Base-by-base conservation (phyloP, 2,113 vertebrate genomes). In the Kryptolebias marmoratus region DNA sequence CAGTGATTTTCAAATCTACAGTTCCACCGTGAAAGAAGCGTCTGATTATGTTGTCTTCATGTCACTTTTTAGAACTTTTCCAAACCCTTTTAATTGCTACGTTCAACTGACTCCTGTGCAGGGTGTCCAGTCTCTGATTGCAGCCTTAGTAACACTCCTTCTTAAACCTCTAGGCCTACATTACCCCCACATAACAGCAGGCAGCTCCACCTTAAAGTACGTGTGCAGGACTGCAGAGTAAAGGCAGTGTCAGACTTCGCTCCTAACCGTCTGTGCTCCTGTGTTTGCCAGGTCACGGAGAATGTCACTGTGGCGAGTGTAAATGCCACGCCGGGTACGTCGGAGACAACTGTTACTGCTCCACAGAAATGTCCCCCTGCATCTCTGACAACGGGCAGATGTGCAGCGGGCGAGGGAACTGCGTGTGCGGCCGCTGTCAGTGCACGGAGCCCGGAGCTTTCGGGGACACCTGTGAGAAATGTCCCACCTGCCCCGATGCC, bases 291-390 rank as follows among this genome's bases (percentile, higher is more conserved):
- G 98, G 96, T 86, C 97, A 97, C 0, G 98, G 98, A 0, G 97
- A 98, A 22, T 99, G 98, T 77, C 95, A 98, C 90, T 99, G 98
- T 0, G 97, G 97, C 11, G 96, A 98, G 87, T 99, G 98, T 85
- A 96, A 96, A 77, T 99, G 98, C 86, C 96, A 99, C 0, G 89
- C 94, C 0, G 95, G 96, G 0, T 99, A 94, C 86, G 77, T 96
- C 0, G 98, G 97, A 10, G 97, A 99, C 92, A 98, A 96, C 93
- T 99, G 98, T 81, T 97, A 98, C 95, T 99, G 98, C 88, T 96
- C 96, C 2, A 98, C 94, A 0, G 95, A 96, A 86, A 95, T 84
- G 0, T 88, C 91, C 1, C 15, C 89, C 0, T 99, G 98, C 42
- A 30, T 94, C 0, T 93, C 95, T 11, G 94, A 92, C 0, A 95